A percentile compares a stretch with the other conserved stretches of the same genome.
phyloP scores from a whole-genome alignment of 37 sponge, comb jelly and placozoan genomes.

The Ianthella basta region DNA sequence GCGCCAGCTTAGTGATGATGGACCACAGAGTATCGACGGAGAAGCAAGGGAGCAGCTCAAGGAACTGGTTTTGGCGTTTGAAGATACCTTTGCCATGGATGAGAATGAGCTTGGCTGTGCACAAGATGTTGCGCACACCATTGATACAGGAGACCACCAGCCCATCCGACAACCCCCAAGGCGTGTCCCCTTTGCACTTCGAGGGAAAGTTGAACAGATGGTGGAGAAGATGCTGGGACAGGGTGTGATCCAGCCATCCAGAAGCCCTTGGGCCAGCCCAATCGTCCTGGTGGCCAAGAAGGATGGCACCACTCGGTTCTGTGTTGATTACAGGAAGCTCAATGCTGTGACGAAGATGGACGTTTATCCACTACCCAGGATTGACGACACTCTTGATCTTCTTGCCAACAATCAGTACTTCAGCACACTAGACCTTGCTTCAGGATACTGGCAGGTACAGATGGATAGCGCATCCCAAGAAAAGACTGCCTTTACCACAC shows the following conservation, averaged over 20 bases:
- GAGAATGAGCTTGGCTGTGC: constrained; percentile 12
- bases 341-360: constrained; percentile 29
- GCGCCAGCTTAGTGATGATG: too few species aligned
- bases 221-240: constrained; percentile 26
- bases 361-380: constrained; percentile 14
- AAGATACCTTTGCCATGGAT: constrained; percentile 18
- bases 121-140: constrained; percentile 23
- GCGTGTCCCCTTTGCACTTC: constrained; percentile 42
- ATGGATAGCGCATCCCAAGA: constrained; percentile 45
- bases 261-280: constrained; percentile 32
- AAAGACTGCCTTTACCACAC: constrained; percentile 72
- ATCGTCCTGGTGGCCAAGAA: constrained; percentile 28
- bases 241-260: constrained; percentile 5
- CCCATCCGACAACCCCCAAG: constrained; percentile 59
- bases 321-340: constrained; percentile 23
- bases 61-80: background rate
- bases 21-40: background rate
- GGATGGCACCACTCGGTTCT: constrained; percentile 24
- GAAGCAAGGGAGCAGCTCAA: background rate
- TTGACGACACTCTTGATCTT: constrained; percentile 36
- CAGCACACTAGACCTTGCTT: constrained; percentile 64
- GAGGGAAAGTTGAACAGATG: constrained; percentile 31
- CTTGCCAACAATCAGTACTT: constrained; percentile 44
- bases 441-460: constrained; percentile 69
- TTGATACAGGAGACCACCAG: constrained; percentile 48